Percentiles rank a stretch among this genome's conserved stretches.
phyloP scores from a whole-genome alignment of 2,888 invertebrate genomes.

The Charanyca ferruginea region DNA sequence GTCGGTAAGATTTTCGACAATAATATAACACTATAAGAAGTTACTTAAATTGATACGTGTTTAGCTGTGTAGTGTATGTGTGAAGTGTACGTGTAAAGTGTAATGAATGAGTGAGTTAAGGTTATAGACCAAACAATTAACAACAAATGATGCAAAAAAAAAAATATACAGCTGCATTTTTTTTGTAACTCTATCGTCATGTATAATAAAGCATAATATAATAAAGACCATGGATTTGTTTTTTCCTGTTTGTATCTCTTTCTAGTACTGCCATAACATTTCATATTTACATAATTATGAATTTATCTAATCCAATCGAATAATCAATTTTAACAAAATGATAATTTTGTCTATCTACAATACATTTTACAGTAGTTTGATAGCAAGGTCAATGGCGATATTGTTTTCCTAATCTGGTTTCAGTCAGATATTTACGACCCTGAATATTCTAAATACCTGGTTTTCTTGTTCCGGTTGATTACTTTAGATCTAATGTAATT shows the following conservation, averaged over 20 bases:
- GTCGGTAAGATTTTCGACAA: no score
- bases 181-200: neutral
- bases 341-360: constrained; percentile 7
- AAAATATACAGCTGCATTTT: no score
- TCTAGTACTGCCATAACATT: neutral
- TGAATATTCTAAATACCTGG: constrained; percentile 7
- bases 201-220: neutral
- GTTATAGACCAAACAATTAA: no score
- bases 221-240: no score
- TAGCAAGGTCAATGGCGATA: constrained; percentile 23
- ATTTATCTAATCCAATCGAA: constrained; percentile 19
- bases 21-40: no score
- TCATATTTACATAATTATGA: constrained; percentile 10
- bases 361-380: constrained; percentile 4
- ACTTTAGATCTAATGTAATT: neutral
- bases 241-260: neutral
- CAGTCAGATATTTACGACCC: constrained; percentile 12
- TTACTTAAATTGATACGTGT: no score
- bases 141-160: no score
- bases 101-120: no score
- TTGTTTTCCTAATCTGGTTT: constrained; percentile 17
- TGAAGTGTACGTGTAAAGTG: no score
- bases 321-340: constrained; percentile 23
- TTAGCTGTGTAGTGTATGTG: no score
- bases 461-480: constrained; percentile 24